phyloP scores from a whole-genome alignment of 2,113 vertebrate species.

The Marmota flaviventris region DNA sequence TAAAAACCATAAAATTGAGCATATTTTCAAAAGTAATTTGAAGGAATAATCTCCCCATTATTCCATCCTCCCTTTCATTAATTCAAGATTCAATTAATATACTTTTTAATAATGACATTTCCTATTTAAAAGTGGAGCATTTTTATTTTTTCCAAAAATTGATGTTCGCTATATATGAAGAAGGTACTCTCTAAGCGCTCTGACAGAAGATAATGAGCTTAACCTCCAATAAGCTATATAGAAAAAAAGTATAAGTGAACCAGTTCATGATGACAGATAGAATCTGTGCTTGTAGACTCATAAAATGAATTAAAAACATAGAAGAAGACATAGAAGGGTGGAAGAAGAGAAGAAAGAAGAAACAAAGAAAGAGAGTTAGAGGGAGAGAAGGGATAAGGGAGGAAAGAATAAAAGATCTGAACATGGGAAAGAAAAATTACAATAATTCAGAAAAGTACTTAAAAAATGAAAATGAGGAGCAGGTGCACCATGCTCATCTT shows the following conservation, averaged over 20 bases:
- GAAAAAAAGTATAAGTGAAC: not conserved
- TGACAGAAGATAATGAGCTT: not conserved
- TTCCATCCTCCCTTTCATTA: not conserved
- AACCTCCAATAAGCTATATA: not conserved
- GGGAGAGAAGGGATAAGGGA: accelerated
- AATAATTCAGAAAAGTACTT: slow-evolving; percentile 13
- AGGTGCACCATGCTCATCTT: slow-evolving; percentile 45
- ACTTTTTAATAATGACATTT: not conserved
- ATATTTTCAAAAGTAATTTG: not conserved
- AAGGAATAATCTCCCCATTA: not conserved
- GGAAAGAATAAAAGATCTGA: not conserved
- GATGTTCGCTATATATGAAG: not conserved
- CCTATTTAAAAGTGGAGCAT: not conserved
- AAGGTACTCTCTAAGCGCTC: not conserved
- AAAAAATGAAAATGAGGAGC: slow-evolving; percentile 72
- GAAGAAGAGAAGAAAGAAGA: not conserved
- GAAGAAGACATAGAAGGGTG: not conserved
- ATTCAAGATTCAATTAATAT: not conserved
- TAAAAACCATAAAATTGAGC: not conserved
- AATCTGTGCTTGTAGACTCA: not conserved
- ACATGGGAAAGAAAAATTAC: not conserved
- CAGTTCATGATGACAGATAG: not conserved
- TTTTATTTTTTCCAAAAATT: not conserved
- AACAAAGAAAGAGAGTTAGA: not conserved
- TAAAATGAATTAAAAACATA: not conserved